A percentile compares a stretch with the other conserved stretches of the same genome.
Evolutionary conservation across 2,888 invertebrate species (phyloP).

Genomic region (Phyto melanocephala): DNA sequence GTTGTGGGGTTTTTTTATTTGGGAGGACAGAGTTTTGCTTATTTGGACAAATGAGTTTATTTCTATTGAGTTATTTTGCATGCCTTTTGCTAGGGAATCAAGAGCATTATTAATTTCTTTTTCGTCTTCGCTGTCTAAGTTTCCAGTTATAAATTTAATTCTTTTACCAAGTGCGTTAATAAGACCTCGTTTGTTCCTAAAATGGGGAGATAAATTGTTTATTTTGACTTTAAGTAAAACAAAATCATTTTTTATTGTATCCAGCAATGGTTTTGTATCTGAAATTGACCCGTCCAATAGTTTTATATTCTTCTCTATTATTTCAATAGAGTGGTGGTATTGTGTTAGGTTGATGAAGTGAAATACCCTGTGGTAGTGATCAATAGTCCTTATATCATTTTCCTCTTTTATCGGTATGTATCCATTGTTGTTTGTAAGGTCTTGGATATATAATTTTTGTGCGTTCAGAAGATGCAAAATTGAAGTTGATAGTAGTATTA

Average conservation of each 20-base stretch:
- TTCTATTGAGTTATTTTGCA: neutral
- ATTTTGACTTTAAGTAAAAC: neutral
- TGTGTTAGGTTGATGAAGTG: constrained; percentile 15
- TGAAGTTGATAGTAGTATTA: neutral
- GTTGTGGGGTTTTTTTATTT: neutral
- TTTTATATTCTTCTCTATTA: constrained; percentile 12
- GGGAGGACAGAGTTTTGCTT: neutral
- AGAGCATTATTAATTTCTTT: constrained; percentile 9
- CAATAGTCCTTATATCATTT: constrained; percentile 12
- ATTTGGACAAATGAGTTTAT: neutral
- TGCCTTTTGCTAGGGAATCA: neutral
- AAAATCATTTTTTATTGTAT: constrained; percentile 3
- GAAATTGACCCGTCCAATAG: neutral
- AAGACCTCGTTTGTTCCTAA: constrained; percentile 8
- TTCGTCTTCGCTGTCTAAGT: constrained; percentile 5
- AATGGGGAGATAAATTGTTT: constrained; percentile 1
- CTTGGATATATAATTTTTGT: constrained; percentile 23
- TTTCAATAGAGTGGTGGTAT: constrained; percentile 2
- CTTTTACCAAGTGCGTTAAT: constrained; percentile 3
- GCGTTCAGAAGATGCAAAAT: neutral
- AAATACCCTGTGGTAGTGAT: constrained; percentile 7
- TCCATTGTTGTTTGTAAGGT: constrained; percentile 18
- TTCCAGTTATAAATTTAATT: constrained; percentile 8
- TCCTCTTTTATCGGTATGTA: constrained; percentile 23
- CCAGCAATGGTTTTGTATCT: neutral